Percentiles rank a stretch among this genome's conserved stretches.
Conservation (phyloP, 2,113 vertebrate species). For the Struthidea cinerea region DNA sequence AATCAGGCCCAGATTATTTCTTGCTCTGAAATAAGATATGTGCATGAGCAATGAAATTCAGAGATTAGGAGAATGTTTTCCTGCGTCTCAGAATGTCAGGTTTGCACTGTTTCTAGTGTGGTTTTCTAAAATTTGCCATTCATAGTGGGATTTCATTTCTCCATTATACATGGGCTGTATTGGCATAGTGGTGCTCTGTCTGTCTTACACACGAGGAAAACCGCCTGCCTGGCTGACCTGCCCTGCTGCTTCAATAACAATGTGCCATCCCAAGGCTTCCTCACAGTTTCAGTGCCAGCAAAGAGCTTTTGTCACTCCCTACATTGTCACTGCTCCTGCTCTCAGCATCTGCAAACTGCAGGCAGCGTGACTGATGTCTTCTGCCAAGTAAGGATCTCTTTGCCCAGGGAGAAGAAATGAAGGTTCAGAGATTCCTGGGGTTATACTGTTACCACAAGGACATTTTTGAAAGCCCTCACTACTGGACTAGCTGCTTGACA, state of each 20-base stretch:
- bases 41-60: neutral
- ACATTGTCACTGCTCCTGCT: neutral
- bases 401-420: neutral
- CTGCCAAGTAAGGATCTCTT: neutral
- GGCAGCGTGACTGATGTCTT: neutral
- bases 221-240: neutral
- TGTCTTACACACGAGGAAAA: neutral
- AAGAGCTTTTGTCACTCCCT: neutral
- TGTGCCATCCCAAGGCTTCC: neutral
- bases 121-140: neutral
- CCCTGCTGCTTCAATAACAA: neutral
- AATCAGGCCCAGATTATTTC: neutral
- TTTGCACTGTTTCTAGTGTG: neutral
- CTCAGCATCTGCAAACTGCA: neutral
- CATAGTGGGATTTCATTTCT: neutral
- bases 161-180: rapidly evolving
- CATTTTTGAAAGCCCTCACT: neutral
- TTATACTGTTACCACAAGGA: neutral
- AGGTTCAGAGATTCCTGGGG: neutral
- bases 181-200: neutral
- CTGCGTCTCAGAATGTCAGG: neutral
- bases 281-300: neutral
- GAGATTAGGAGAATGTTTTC: neutral
- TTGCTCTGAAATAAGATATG: neutral
- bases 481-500: neutral